Base-by-base conservation (phyloP, 2,797 vertebrate species). In the Etheostoma nigrum region DNA sequence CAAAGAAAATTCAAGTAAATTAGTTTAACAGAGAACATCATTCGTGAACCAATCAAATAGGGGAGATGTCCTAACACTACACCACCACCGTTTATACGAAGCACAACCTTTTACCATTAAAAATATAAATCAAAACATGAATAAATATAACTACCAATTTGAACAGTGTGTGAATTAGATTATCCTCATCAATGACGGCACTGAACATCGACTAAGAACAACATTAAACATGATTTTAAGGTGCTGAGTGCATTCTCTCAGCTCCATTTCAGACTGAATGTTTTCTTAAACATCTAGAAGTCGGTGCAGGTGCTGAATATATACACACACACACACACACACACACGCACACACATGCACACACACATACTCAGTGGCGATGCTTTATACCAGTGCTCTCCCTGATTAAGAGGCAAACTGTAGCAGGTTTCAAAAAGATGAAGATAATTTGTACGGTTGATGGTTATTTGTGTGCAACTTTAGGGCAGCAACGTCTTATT, bases 1-100 rank as follows among this genome's bases (percentile, higher is more conserved):
- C 70, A 90, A 91, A 77, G 62, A 89, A 87, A 88, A 86, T 95
- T 94, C 93, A 94, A 95, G 93, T 94, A 93, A 92, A 91, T 90
- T 87, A 88, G 72, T 84, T 81, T 89, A 90, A 92, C 76, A 84
- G 86, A 90, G 76, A 80, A 89, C 87, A 88, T 83, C 19, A 79
- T 61, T 76, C 87, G 87, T 89, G 90, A 93, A 90, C 83, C 65
- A 86, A 76, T 59, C 49, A 86, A 84, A 79, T 65, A 59, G 84
- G 85, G 86, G 80, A 85, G 79, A 86, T 85, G 75, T 76, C 60
- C 73, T 72, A 49, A 68, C 71, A 87, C 70, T 72, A 79, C 74
- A 93, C 90, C 86, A 27, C 87, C 88, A 91, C 90, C 88, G 58
- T 78, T 88, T 89, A 85, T 81, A 94, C 89, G 94, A 90, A 91